A percentile compares a stretch with the other conserved stretches of the same genome.
phyloP scores from a whole-genome alignment of 1,140 invertebrate genomes.

The Drosophila suzukii region DNA sequence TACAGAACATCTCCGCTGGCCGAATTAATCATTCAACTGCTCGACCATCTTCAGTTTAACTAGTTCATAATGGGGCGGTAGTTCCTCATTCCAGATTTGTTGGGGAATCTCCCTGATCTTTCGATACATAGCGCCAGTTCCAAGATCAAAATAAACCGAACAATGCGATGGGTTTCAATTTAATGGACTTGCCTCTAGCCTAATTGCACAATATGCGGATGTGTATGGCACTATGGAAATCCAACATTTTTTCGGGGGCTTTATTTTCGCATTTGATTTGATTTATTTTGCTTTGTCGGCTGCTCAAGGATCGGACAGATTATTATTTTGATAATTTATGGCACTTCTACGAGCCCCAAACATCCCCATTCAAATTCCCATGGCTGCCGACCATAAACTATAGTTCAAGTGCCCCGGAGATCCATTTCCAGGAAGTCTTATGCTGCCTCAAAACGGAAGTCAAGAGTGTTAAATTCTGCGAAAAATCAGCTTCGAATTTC shows the following conservation, averaged over 20 bases:
- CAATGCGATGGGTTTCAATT: conserved; percentile 11
- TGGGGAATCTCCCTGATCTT: neutral
- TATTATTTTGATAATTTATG: conserved; percentile 34
- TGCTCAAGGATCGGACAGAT: conserved; percentile 21
- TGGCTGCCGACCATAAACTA: conserved; percentile 11
- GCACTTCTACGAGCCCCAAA: neutral
- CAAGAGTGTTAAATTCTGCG: conserved; percentile 13
- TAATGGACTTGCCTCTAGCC: neutral
- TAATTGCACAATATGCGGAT: conserved; percentile 6
- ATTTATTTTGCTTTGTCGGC: conserved; percentile 46
- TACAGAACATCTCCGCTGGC: neutral
- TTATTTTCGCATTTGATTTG: conserved; percentile 35
- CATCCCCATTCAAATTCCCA: conserved; percentile 28
- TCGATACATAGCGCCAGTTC: conserved; percentile 1
- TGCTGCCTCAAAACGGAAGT: conserved; percentile 14
- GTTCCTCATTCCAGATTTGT: neutral
- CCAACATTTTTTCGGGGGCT: neutral
- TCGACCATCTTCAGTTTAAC: conserved; percentile 5
- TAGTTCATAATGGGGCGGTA: conserved; percentile 4
- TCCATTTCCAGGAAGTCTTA: conserved; percentile 27
- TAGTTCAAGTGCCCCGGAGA: conserved; percentile 18
- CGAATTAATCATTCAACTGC: conserved; percentile 1
- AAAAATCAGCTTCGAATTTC: neutral
- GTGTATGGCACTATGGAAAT: conserved; percentile 4
- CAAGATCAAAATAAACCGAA: conserved; percentile 7